Conservation (phyloP, 2,888 invertebrate genomes). For the Bhutanitis thaidina region DNA sequence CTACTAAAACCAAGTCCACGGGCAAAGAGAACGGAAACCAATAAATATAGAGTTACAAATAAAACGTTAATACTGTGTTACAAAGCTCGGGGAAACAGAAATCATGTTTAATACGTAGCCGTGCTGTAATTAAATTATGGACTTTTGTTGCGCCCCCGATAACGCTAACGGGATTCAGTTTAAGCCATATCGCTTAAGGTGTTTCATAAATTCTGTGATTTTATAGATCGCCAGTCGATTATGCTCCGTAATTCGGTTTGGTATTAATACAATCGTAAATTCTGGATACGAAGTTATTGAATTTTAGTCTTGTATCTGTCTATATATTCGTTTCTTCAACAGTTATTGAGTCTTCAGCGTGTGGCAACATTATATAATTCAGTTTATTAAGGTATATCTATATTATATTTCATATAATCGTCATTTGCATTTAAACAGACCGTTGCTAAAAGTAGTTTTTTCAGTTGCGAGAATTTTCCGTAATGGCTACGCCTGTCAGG, state of each 20-base stretch:
- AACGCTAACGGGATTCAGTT: constrained; percentile 53
- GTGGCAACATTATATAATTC: too few relatives aligned
- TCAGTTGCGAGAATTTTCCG: too few relatives aligned
- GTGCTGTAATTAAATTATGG: constrained; percentile 61
- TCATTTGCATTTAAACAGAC: too few relatives aligned
- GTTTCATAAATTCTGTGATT: constrained; percentile 8
- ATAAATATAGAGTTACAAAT: constrained; percentile 26
- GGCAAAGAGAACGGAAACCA: constrained; percentile 26
- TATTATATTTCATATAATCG: too few relatives aligned
- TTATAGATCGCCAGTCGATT: background rate
- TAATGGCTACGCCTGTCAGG: too few relatives aligned
- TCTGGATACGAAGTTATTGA: background rate
- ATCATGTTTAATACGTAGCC: constrained; percentile 33
- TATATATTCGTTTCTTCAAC: too few relatives aligned
- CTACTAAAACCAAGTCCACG: background rate
- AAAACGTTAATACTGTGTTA: constrained; percentile 32
- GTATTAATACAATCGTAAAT: background rate
- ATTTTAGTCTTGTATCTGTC: too few relatives aligned
- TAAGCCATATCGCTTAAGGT: constrained; percentile 24
- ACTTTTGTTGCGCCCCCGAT: constrained; percentile 58
- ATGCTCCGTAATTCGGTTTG: background rate
- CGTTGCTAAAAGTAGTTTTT: too few relatives aligned
- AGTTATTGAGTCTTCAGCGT: too few relatives aligned
- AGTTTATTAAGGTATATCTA: too few relatives aligned
- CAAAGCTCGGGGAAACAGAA: constrained; percentile 39